These are phyloP conservation scores for Ethmia dodecea DNA, from an alignment of 2,888 invertebrate genomes.

Conservation along the genomic window DNA sequence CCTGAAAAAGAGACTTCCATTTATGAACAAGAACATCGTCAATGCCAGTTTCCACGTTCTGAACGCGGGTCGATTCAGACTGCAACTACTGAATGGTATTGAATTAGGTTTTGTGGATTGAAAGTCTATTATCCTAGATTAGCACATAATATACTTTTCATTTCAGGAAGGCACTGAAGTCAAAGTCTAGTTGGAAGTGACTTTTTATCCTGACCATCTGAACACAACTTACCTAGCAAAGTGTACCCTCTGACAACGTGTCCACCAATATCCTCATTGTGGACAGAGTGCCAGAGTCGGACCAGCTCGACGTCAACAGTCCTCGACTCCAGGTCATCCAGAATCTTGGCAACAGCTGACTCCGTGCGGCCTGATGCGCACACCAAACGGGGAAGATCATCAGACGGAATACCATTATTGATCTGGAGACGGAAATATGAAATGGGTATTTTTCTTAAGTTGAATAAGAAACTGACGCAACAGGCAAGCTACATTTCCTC, in stretches of 20 bases:
- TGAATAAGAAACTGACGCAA: no score
- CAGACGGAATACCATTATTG: slow-evolving; percentile 79
- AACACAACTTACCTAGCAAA: slow-evolving; percentile 64
- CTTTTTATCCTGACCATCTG: no score
- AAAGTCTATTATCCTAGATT: no score
- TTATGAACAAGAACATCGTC: no score
- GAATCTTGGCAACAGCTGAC: slow-evolving; percentile 81
- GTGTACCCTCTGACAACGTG: slow-evolving; percentile 88
- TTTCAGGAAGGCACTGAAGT: no score
- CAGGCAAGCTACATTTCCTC: no score
- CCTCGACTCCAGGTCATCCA: slow-evolving; percentile 79
- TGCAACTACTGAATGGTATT: no score
- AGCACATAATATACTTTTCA: no score
- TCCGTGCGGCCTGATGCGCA: slow-evolving; percentile 88
- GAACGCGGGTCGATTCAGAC: no score
- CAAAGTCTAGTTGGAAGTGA: background rate
- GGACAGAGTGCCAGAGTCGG: slow-evolving; percentile 78
- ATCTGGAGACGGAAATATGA: slow-evolving; percentile 40
- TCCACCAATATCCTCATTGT: slow-evolving; percentile 75
- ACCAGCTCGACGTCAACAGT: slow-evolving; percentile 80
- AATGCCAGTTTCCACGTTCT: no score
- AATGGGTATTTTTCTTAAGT: no score
- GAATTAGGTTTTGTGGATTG: no score
- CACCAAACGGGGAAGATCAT: slow-evolving; percentile 84
- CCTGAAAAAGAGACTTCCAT: slow-evolving; percentile 26